phyloP scores from a whole-genome alignment of 2,797 vertebrate genomes.

The Sebastes nivosus region DNA sequence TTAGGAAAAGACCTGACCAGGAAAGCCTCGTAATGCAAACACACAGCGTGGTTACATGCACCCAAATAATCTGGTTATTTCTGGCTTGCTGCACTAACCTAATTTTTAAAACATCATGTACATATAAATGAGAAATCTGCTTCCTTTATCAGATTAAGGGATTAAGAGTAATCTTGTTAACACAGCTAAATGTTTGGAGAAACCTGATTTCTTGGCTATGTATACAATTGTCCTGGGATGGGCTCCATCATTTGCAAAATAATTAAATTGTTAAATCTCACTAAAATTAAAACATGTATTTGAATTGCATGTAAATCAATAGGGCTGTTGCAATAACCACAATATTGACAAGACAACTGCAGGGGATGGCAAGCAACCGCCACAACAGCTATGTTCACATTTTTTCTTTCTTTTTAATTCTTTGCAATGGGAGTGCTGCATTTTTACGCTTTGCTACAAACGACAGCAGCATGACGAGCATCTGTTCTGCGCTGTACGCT shows the following conservation, averaged over 20 bases:
- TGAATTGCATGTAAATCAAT: background rate
- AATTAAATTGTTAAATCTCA: background rate
- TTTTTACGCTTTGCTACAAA: no score
- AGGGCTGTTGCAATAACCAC: no score
- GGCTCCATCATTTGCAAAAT: background rate
- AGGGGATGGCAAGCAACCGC: no score
- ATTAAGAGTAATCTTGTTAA: background rate
- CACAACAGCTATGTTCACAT: no score
- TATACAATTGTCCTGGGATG: background rate
- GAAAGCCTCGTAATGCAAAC: constrained; percentile 31
- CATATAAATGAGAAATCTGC: background rate
- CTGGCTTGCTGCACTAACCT: background rate
- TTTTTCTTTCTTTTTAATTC: rapidly evolving
- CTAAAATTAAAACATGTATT: background rate
- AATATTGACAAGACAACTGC: no score
- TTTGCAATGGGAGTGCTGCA: no score
- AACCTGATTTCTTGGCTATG: background rate
- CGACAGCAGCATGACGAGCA: no score
- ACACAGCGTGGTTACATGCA: background rate
- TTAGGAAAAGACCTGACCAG: constrained; percentile 14
- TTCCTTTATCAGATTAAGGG: background rate
- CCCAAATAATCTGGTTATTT: constrained; percentile 3
- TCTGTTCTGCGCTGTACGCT: no score
- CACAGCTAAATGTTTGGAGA: background rate
- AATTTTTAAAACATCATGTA: background rate